These are phyloP conservation scores for Psittacus erithacus DNA, from an alignment of 2,113 vertebrate species.

Conservation along the genomic window DNA sequence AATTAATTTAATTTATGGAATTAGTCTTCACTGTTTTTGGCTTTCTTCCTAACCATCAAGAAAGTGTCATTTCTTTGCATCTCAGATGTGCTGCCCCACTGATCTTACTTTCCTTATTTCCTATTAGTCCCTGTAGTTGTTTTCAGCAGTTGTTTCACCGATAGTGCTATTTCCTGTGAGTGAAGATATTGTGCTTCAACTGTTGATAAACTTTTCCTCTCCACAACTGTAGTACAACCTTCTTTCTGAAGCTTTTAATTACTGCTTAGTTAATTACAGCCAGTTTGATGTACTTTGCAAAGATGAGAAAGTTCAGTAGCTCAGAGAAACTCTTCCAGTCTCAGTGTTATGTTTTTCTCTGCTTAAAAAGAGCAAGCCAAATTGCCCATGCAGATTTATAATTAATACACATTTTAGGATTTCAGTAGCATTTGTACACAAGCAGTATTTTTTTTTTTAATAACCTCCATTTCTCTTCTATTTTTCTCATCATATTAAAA, in stretches of 20 bases:
- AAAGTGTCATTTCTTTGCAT: neutral
- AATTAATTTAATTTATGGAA: neutral
- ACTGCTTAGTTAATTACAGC: neutral
- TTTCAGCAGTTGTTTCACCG: neutral
- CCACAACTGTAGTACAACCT: neutral
- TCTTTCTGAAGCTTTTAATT: conserved; percentile 1
- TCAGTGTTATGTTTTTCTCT: neutral
- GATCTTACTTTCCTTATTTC: neutral
- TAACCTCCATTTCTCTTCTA: neutral
- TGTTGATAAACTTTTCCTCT: neutral
- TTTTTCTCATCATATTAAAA: neutral
- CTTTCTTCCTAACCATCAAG: neutral
- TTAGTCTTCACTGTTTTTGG: neutral
- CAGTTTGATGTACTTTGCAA: neutral
- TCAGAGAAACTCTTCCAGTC: neutral
- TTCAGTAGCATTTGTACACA: neutral
- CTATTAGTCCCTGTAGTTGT: neutral
- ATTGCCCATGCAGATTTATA: neutral
- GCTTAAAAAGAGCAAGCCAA: neutral
- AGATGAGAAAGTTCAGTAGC: neutral
- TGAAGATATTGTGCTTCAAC: neutral
- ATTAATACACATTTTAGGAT: neutral
- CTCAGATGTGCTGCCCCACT: neutral
- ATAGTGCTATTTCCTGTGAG: neutral
- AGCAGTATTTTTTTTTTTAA: neutral